Evolutionary conservation across 2,888 invertebrate species (phyloP).

Genomic region (Drosophila ustulata): DNA sequence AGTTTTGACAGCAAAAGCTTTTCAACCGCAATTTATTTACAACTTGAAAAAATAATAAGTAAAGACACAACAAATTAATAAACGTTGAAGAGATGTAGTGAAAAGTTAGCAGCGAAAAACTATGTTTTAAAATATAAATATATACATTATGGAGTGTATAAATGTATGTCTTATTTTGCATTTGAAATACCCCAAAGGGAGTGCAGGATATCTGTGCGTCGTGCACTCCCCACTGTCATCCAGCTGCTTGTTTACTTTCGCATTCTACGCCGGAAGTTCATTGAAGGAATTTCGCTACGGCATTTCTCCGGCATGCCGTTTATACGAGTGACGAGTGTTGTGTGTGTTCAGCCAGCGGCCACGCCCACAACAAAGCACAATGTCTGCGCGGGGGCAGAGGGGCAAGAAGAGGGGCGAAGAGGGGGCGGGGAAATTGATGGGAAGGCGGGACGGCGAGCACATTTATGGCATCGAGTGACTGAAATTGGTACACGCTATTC

Average conservation of each 20-base stretch:
- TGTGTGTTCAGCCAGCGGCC: slow-evolving; percentile 17
- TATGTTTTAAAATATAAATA: too few species aligned
- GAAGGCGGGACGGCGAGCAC: neutral
- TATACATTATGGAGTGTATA: too few species aligned
- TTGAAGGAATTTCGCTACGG: slow-evolving; percentile 66
- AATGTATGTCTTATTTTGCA: too few species aligned
- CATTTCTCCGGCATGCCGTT: slow-evolving; percentile 62
- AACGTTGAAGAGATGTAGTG: too few species aligned
- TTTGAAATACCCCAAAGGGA: neutral
- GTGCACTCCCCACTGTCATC: neutral
- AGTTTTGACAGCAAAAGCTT: too few species aligned
- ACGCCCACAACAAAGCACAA: slow-evolving; percentile 4
- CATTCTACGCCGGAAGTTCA: slow-evolving; percentile 64
- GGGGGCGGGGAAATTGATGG: neutral
- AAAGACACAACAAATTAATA: too few species aligned
- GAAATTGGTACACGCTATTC: slow-evolving; percentile 30
- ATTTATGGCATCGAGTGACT: slow-evolving; percentile 37
- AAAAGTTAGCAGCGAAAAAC: too few species aligned
- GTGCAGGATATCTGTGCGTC: slow-evolving; percentile 2
- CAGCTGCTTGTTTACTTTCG: slow-evolving; percentile 27
- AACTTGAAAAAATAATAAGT: too few species aligned
- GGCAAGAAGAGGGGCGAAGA: neutral
- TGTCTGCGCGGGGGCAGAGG: neutral
- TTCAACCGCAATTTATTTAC: too few species aligned
- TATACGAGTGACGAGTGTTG: slow-evolving; percentile 28